Conservation (phyloP, 1,140 invertebrate genomes). For the Drosophila gunungcola region DNA sequence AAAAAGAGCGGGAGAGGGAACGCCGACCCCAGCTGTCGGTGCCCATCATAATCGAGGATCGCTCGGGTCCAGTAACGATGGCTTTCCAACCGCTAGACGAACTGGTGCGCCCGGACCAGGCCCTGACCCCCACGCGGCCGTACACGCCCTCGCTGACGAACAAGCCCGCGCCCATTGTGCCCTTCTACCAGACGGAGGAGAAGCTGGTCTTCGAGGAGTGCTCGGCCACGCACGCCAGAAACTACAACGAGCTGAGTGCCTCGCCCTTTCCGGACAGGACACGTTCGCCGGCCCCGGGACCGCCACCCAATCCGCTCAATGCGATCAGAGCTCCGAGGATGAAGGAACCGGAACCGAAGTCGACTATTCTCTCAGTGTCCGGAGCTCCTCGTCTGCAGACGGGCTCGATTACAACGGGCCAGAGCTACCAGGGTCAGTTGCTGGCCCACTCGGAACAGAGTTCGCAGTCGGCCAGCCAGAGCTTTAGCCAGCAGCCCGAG, state of each 20-base stretch:
- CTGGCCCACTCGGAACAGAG: constrained; percentile 73
- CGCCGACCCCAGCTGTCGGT: constrained; percentile 60
- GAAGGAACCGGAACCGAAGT: constrained; percentile 81
- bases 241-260: constrained; percentile 85
- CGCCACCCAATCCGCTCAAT: constrained; percentile 87
- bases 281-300: constrained; percentile 87
- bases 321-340: constrained; percentile 86
- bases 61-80: constrained; percentile 83
- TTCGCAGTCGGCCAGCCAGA: constrained; percentile 63
- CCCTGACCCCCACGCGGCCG: constrained; percentile 84
- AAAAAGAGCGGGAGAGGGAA: not conserved
- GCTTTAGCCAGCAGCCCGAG: constrained; percentile 68
- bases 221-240: constrained; percentile 85
- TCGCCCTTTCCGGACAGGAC: constrained; percentile 87
- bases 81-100: constrained; percentile 87
- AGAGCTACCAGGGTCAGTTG: constrained; percentile 77
- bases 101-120: constrained; percentile 85
- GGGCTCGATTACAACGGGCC: constrained; percentile 79
- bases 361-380: constrained; percentile 35
- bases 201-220: constrained; percentile 88
- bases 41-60: constrained; percentile 75
- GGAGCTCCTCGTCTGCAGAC: constrained; percentile 60
- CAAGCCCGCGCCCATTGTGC: constrained; percentile 88
- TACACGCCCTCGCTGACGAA: constrained; percentile 88
- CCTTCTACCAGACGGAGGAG: constrained; percentile 87